Conservation (phyloP, 2,113 vertebrate genomes). For the Xerus inauris region DNA sequence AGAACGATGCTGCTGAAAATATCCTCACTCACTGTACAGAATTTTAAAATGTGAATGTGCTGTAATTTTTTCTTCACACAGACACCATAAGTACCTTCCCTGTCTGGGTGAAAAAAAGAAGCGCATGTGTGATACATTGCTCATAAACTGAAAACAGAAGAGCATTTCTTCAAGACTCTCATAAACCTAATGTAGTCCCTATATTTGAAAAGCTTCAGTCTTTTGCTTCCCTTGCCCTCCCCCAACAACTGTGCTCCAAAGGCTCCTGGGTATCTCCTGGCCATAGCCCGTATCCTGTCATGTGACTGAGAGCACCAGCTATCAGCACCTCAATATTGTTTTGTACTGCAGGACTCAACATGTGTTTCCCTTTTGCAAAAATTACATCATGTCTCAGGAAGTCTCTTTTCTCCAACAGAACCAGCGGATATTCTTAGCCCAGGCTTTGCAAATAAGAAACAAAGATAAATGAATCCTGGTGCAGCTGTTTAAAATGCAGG, state of each 20-base stretch:
- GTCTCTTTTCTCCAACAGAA: constrained; percentile 79
- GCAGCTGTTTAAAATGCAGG: neutral
- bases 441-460: constrained; percentile 66
- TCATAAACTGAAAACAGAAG: constrained; percentile 42
- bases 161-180: neutral
- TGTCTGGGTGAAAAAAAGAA: neutral
- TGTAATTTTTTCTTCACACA: neutral
- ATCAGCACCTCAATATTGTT: constrained; percentile 83
- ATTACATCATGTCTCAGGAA: constrained; percentile 86
- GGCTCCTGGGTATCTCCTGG: neutral
- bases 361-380: constrained; percentile 86
- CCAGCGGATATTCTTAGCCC: constrained; percentile 74
- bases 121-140: neutral
- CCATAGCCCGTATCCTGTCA: constrained; percentile 71
- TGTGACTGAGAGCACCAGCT: constrained; percentile 72
- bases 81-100: neutral
- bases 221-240: neutral
- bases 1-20: neutral
- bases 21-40: neutral
- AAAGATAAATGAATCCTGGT: constrained; percentile 49
- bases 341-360: constrained; percentile 78
- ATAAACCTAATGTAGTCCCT: neutral
- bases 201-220: constrained; percentile 12
- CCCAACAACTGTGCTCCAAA: neutral
- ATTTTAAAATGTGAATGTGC: constrained; percentile 25